phyloP scores from a whole-genome alignment of 2,113 vertebrate species.

The Triplophysa rosa region DNA sequence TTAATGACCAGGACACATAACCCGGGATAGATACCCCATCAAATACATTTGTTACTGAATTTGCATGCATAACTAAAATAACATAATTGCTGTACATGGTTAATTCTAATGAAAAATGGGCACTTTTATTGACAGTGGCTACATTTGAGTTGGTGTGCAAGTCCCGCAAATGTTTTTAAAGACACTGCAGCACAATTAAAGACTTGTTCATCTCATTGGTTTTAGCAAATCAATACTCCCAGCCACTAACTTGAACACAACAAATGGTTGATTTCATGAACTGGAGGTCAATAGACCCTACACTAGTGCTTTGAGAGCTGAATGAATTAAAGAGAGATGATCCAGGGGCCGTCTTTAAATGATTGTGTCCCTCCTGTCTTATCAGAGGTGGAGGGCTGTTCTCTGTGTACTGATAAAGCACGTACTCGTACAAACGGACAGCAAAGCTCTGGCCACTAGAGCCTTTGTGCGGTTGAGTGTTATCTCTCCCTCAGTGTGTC shows the following conservation, averaged over 20 bases:
- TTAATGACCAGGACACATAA: neutral
- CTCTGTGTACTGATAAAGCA: slow-evolving; percentile 10
- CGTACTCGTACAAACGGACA: slow-evolving; percentile 10
- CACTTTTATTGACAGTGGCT: neutral
- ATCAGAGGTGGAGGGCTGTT: slow-evolving; percentile 31
- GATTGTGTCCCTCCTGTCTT: slow-evolving; percentile 18
- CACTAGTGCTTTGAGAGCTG: neutral
- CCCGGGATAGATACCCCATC: neutral
- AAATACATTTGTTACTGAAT: neutral
- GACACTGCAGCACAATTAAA: neutral
- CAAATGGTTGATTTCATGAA: slow-evolving; percentile 21
- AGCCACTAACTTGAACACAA: neutral
- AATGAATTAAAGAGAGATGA: slow-evolving; percentile 15
- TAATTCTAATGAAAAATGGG: neutral
- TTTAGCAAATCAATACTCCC: slow-evolving; percentile 18
- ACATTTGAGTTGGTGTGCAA: neutral
- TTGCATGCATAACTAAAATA: neutral
- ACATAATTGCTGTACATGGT: neutral
- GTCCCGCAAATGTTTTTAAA: neutral
- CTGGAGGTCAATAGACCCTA: slow-evolving; percentile 20
- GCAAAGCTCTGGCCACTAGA: slow-evolving; percentile 13
- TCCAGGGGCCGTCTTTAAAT: neutral
- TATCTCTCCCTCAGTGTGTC: slow-evolving; percentile 45
- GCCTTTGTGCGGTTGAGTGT: slow-evolving; percentile 53
- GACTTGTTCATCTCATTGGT: neutral